Conservation (phyloP, 37 sponge, comb jelly and placozoan genomes). For the Amphimedon queenslandica region DNA sequence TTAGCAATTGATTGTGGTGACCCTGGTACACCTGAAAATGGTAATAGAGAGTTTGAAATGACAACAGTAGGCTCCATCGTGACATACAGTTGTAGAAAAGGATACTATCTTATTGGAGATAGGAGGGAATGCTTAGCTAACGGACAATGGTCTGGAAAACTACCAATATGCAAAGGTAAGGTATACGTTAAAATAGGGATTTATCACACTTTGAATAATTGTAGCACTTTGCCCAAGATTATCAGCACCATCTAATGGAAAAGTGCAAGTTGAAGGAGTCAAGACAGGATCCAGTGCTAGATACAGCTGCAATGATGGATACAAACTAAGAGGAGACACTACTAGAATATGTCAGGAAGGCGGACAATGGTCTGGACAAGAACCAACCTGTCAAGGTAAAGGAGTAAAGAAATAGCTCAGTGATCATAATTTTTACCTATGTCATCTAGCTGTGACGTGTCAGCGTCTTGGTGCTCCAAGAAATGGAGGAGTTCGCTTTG, state of each 20-base stretch:
- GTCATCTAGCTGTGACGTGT: not conserved
- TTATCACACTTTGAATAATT: no score
- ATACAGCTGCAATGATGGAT: constrained; percentile 47
- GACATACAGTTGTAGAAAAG: constrained; percentile 45
- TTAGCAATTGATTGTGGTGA: no score
- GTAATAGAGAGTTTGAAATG: no score
- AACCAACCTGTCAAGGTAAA: constrained; percentile 49
- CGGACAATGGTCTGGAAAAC: constrained; percentile 48
- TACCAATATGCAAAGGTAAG: constrained; percentile 11
- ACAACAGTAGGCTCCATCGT: no score
- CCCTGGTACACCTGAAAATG: no score
- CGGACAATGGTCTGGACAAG: constrained; percentile 33
- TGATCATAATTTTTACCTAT: not conserved
- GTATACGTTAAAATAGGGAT: no score
- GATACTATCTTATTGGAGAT: constrained; percentile 35
- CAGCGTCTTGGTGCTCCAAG: not conserved
- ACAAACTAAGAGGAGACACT: constrained; percentile 20
- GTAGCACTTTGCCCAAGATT: no score
- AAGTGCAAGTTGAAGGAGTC: not conserved
- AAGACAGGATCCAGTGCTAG: constrained; percentile 16
- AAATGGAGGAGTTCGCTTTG: not conserved
- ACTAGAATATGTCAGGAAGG: constrained; percentile 32
- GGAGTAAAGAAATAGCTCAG: not conserved
- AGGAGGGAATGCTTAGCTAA: constrained; percentile 43
- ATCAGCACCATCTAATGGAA: constrained; percentile 3